Evolutionary conservation across 1,140 invertebrate species (phyloP), one percentile per base, ranked within the genome.

Genomic region (Bradynema listronoti): DNA sequence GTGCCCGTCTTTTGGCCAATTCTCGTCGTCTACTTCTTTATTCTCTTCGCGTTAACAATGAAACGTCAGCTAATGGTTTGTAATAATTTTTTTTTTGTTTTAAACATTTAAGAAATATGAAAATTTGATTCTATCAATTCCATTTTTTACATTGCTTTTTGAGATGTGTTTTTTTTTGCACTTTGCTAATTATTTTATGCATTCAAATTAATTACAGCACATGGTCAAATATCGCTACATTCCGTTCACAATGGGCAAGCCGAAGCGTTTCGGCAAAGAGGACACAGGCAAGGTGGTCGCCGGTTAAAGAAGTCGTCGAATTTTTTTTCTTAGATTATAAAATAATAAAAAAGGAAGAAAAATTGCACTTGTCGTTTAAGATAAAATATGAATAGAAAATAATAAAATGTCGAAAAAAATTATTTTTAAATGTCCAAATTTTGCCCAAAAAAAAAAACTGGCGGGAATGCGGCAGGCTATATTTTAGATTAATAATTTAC

Each of bases 1-100:
- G 87, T 99, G 78, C 95, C 95, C 75, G 95, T 99, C 69, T 99
- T 99, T 80, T 99, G 95, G 95, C 95, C 95, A 45, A 98, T 99
- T 68, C 84, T 99, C 75, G 90, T 98, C 59, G 91, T 99, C 87
- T 98, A 99, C 81, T 98, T 99, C 81, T 89, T 97, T 75, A 92
- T 93, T 36, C 81, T 99, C 62, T 91, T 97, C 79, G 90, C 89
- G 80, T 89, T 99, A 71, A 99, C 94, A 47, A 98, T 99, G 94
- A 98, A 96, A 81, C 86, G 91, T 77, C 95, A 99, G 85, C 98
- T 99, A 72, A 94, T 88, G 86, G 91, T 94, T 83, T 73, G 71
- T 62, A 63, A 0, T 51, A 33, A 27, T 27, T n/a, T 25, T 6
- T 11, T 61, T 60, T 61, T 71, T 33, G 24, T 41, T 24, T 2